A percentile compares a stretch with the other conserved stretches of the same genome.
These are phyloP conservation scores for Drosophila burlai DNA, from an alignment of 1,140 invertebrate genomes.

Conservation along the genomic window DNA sequence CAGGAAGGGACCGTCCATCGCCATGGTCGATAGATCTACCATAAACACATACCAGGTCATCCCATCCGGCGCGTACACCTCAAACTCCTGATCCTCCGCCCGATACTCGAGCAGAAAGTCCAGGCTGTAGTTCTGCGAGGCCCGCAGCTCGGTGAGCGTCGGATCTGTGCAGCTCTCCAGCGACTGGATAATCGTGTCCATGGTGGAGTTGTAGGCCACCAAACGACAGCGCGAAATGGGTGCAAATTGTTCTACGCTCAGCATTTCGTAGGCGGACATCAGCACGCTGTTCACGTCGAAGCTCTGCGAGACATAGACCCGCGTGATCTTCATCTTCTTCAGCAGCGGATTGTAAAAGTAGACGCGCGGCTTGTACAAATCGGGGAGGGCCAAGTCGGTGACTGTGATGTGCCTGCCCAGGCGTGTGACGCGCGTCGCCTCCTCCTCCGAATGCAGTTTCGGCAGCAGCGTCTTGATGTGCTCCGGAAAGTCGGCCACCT, in stretches of 20 bases:
- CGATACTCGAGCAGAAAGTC: constrained; percentile 90
- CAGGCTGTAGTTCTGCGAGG: constrained; percentile 57
- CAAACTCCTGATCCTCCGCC: constrained; percentile 88
- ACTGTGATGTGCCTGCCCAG: constrained; percentile 81
- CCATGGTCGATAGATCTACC: constrained; percentile 88
- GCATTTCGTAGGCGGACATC: constrained; percentile 87
- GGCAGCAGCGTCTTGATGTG: constrained; percentile 90
- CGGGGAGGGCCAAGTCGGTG: constrained; percentile 84
- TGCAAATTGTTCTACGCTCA: constrained; percentile 87
- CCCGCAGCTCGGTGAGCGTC: constrained; percentile 76
- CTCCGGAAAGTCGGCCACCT: constrained; percentile 90
- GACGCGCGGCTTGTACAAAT: constrained; percentile 88
- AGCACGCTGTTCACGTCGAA: constrained; percentile 87
- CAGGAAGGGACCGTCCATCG: constrained; percentile 88
- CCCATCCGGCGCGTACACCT: constrained; percentile 89
- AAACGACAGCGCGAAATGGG: constrained; percentile 90
- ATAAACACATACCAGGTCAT: constrained; percentile 88
- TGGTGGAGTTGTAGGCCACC: constrained; percentile 89
- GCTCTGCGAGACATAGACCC: constrained; percentile 87
- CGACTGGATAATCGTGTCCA: constrained; percentile 90
- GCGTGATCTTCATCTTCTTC: constrained; percentile 86
- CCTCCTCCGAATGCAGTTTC: constrained; percentile 90
- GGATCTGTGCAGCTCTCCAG: constrained; percentile 89
- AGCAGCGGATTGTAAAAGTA: constrained; percentile 88
- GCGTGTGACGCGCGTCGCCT: constrained; percentile 87